These are phyloP conservation scores for Fregetta grallaria DNA, from an alignment of 2,113 vertebrate species.

Conservation along the genomic window DNA sequence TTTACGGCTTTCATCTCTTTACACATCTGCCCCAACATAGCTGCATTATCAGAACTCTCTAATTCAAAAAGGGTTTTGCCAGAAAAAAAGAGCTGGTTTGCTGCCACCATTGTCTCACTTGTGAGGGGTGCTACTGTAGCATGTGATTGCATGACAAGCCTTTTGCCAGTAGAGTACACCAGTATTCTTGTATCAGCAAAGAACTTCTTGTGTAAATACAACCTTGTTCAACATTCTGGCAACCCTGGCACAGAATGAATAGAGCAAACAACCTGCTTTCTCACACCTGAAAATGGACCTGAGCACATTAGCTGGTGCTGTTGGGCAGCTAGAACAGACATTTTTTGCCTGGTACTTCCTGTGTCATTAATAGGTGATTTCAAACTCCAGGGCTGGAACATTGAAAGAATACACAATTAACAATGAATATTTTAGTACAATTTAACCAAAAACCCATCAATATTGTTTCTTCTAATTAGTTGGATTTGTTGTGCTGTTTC, in stretches of 20 bases:
- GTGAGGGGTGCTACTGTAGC: background rate
- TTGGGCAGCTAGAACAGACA: background rate
- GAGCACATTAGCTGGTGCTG: background rate
- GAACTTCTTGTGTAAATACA: constrained; percentile 31
- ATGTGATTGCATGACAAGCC: background rate
- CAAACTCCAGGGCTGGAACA: background rate
- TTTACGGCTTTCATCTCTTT: background rate
- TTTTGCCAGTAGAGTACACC: background rate
- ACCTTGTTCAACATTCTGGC: constrained; percentile 32
- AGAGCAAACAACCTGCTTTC: constrained; percentile 33
- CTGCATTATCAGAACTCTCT: background rate
- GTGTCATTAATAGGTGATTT: background rate
- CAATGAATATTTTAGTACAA: background rate
- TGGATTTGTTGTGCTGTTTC: background rate
- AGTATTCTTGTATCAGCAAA: constrained; percentile 1
- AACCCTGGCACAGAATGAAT: constrained; percentile 21
- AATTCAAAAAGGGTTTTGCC: background rate
- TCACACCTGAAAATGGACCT: constrained; percentile 24
- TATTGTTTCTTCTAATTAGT: background rate
- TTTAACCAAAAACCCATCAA: background rate
- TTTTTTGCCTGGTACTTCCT: background rate
- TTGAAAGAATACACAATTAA: background rate
- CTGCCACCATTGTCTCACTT: background rate
- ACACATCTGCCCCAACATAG: background rate
- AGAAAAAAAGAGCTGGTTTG: background rate